Conservation (phyloP, 2,888 invertebrate genomes). For the Hemicrepidius hirtus region DNA sequence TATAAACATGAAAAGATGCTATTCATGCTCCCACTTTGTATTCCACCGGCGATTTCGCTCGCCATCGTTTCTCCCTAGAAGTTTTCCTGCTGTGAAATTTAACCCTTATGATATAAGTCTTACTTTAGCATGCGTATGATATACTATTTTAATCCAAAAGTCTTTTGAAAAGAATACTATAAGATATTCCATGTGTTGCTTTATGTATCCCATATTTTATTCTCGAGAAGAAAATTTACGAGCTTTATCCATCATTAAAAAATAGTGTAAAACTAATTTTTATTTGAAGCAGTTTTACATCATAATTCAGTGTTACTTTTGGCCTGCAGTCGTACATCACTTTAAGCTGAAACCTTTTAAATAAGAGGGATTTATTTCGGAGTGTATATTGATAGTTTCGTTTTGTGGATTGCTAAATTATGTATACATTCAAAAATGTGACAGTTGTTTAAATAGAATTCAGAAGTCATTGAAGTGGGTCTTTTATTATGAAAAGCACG, state of each 20-base stretch:
- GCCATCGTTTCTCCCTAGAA: slow-evolving; percentile 71
- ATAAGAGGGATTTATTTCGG: slow-evolving; percentile 41
- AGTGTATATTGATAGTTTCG: slow-evolving; percentile 5
- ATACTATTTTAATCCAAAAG: slow-evolving; percentile 56
- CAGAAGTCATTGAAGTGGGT: too few relatives aligned
- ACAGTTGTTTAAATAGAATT: too few relatives aligned
- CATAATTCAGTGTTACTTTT: slow-evolving; percentile 42
- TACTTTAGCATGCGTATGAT: slow-evolving; percentile 63
- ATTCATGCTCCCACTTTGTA: slow-evolving; percentile 65
- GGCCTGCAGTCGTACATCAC: slow-evolving; percentile 35
- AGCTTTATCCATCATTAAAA: slow-evolving; percentile 49
- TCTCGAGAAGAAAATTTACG: slow-evolving; percentile 40
- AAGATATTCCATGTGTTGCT: slow-evolving; percentile 50
- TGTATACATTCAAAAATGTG: neutral
- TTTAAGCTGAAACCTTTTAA: slow-evolving; percentile 43
- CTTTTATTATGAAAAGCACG: too few relatives aligned
- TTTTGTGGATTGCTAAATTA: slow-evolving; percentile 13
- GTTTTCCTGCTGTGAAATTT: slow-evolving; percentile 70
- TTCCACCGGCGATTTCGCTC: slow-evolving; percentile 70
- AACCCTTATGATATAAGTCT: slow-evolving; percentile 68
- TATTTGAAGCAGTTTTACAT: slow-evolving; percentile 46
- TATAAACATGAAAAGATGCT: slow-evolving; percentile 44
- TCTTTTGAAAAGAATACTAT: slow-evolving; percentile 50
- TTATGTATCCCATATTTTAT: slow-evolving; percentile 46
- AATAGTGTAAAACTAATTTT: slow-evolving; percentile 50